Evolutionary conservation across 2,113 vertebrate genomes (phyloP).

Genomic region (Illadopsis cleaveri): DNA sequence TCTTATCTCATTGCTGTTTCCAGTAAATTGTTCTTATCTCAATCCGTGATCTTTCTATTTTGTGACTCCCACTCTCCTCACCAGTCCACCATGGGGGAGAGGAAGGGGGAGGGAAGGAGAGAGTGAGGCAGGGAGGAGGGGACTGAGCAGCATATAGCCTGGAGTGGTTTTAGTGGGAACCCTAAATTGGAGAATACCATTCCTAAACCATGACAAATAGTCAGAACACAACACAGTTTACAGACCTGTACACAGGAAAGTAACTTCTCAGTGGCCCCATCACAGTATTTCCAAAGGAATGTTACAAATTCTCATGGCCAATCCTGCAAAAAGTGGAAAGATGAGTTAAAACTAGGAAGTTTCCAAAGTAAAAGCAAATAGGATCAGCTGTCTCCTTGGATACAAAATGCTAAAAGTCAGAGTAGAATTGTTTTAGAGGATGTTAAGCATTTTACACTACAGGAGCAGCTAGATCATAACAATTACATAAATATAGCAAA

Average conservation of each 20-base stretch:
- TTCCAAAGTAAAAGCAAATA: neutral
- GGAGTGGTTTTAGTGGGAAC: neutral
- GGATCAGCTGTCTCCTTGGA: constrained; percentile 2
- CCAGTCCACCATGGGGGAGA: neutral
- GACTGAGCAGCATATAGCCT: neutral
- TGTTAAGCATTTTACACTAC: neutral
- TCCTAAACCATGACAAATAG: neutral
- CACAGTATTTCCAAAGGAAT: neutral
- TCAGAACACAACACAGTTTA: neutral
- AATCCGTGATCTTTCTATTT: neutral
- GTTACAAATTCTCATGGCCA: neutral
- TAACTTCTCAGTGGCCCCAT: neutral
- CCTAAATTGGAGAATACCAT: neutral
- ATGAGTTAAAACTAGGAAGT: neutral
- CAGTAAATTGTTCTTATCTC: neutral
- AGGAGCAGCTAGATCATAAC: neutral
- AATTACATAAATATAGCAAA: neutral
- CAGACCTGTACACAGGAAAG: constrained; percentile 24
- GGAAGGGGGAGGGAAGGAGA: neutral
- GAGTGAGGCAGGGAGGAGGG: neutral
- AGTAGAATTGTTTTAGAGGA: neutral
- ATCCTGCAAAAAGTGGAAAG: constrained; percentile 7
- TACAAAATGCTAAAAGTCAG: neutral
- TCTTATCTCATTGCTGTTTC: neutral
- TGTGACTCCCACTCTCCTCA: neutral